Base-by-base conservation (phyloP, 2,797 vertebrate species). In the Microtus agrestis region DNA sequence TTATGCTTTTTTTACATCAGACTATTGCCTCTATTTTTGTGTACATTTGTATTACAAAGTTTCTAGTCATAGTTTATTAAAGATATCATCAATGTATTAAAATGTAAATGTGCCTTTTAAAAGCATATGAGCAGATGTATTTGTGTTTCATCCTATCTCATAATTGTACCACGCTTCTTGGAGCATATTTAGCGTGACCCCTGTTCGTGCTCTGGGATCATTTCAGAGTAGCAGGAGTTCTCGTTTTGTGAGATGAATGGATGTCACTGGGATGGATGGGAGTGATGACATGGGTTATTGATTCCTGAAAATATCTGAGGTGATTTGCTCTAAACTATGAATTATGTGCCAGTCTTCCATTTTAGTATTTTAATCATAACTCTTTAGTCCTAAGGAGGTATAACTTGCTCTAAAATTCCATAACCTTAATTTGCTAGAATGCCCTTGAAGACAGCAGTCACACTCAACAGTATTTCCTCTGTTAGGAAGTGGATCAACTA, bases 331-430 rank as follows among this genome's bases (percentile, higher is more conserved):
- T 94, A 92, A 97, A 95, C 93, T 89, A 89, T 73, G 73, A 92
- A 91, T 97, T 95, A 91, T 88, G 93, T 91, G 95, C 63, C 93
- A 93, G 87, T 94, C 90, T 93, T 96, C 84, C 46, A 88, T 71
- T 97, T 97, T 96, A 96, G 96, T 93, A 96, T 96, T 96, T 96
- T 97, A 96, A 96, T 95, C 86, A 93, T 94, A 97, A 91, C 27
- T 93, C 61, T 94, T 65, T 91, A 89, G 51, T 74, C 71, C 40
- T 94, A 74, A 95, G 77, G 78, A 91, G 43, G 63, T 88, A 25
- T 79, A 89, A 93, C 59, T 93, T 93, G 81, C 69, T 86, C 80
- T 95, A 95, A 88, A 95, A 95, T 89, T 94, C 71, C 29, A 67
- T 69, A 88, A 94, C 67, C 48, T 96, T 94, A 93, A 95, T 96